Evolutionary conservation across 35 echinoderm and acorn worm genomes (phyloP), one percentile per base, ranked within the genome.

Genomic region (Ptychodera flava): DNA sequence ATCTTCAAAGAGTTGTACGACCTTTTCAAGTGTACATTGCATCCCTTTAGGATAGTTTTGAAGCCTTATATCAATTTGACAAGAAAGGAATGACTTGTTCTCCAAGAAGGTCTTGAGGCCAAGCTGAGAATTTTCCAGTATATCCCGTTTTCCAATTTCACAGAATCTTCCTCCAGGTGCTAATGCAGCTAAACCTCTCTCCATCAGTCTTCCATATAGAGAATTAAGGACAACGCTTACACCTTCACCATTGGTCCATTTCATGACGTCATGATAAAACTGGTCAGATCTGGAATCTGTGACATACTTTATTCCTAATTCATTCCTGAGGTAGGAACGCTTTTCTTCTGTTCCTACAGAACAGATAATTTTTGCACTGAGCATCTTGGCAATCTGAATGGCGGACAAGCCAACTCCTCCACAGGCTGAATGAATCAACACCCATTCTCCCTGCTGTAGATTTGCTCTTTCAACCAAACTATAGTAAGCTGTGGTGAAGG

Each of bases 401-500:
- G n/a, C n/a, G n/a, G n/a, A n/a, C n/a, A n/a, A 36, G 6, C 90
- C 31, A n/a, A 97, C 36, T 27, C 76, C 84, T 29, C 37, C 37
- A 75, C 87, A 34, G 1, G 84, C 35, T 2, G 87, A 91, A n/a
- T 88, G 84, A 76, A 97, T 89, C 1, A 97, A 82, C 29, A 94
- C n/a, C 28, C 80, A 85, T 53, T 97, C 92, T 27, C 88, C 92
- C 27, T 82, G 79, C 35, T 34, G 83, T 15, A 97, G 33, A n/a
- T 88, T 86, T 32, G 95, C 92, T 78, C 95, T 85, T 78, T 94
- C 87, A 82, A 92, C 78, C 16, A 97, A 78, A 76, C 89, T 89
- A 35, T 92, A 75, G 79, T 94, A 94, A 30, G 95, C 90, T 29
- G 85, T 78, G 34, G 89, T 76, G 80, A 97, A 91, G 75, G 90